Conservation (phyloP, 2,888 invertebrate genomes). For the Idaea straminata region DNA sequence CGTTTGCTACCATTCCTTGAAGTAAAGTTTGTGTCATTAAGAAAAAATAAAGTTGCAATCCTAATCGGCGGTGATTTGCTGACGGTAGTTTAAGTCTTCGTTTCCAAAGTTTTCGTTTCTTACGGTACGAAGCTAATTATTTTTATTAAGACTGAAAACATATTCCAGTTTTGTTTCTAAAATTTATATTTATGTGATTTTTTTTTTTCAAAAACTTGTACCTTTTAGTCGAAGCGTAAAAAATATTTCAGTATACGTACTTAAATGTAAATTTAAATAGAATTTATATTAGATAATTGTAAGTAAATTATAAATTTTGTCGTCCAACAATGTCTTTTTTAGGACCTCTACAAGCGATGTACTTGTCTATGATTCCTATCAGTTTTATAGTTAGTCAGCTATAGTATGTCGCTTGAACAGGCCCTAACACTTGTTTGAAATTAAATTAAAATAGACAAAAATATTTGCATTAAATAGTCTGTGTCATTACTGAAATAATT, state of each 20-base stretch:
- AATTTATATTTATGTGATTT: slow-evolving; percentile 36
- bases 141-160: slow-evolving; percentile 76
- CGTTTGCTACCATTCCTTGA: slow-evolving; percentile 24
- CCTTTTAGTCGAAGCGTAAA: slow-evolving; percentile 73
- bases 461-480: not conserved
- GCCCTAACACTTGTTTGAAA: slow-evolving; percentile 16
- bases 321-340: slow-evolving; percentile 53
- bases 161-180: slow-evolving; percentile 72
- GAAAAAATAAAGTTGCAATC: not conserved
- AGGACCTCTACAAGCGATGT: slow-evolving; percentile 62
- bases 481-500: not conserved
- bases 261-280: slow-evolving; percentile 78
- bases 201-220: slow-evolving; percentile 55
- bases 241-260: slow-evolving; percentile 79
- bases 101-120: slow-evolving; percentile 38
- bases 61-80: not conserved
- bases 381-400: no score
- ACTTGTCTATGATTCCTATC: slow-evolving; percentile 12
- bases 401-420: slow-evolving; percentile 20
- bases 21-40: not conserved
- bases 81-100: slow-evolving; percentile 33
- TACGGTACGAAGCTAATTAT: slow-evolving; percentile 55
- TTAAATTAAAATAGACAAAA: not conserved
- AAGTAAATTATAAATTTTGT: slow-evolving; percentile 79
- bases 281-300: slow-evolving; percentile 79